Evolutionary conservation across 2,797 vertebrate genomes (phyloP).

Genomic region (Amblyraja radiata): DNA sequence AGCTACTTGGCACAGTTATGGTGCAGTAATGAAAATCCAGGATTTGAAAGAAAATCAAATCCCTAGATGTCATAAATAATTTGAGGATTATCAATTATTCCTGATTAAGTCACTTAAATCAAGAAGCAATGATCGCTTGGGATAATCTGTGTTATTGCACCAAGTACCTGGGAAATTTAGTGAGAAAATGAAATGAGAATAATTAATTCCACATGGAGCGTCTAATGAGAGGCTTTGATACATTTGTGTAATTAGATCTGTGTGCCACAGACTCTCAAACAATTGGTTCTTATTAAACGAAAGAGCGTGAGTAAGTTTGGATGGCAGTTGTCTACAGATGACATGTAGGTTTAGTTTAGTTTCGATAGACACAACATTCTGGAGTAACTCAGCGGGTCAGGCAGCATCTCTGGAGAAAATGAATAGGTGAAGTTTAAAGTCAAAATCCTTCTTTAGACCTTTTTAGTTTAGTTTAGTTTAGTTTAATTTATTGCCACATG

Average conservation of each 20-base stretch:
- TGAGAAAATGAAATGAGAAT: conserved; percentile 12
- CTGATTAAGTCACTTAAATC: conserved; percentile 13
- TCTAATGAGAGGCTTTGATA: not conserved
- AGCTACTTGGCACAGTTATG: not conserved
- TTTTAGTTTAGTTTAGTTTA: no score
- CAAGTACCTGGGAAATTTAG: conserved; percentile 13
- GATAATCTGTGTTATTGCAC: not conserved
- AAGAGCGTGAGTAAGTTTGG: not conserved
- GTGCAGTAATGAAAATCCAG: not conserved
- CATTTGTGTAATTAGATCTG: not conserved
- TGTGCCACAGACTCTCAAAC: not conserved
- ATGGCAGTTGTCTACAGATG: not conserved
- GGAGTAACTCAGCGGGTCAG: no score
- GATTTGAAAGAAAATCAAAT: not conserved
- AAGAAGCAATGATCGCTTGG: no score
- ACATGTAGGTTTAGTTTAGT: not conserved
- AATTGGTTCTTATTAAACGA: not conserved
- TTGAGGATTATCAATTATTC: not conserved
- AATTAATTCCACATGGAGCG: conserved; percentile 24
- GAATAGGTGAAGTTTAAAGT: no score
- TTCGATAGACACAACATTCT: not conserved
- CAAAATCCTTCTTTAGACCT: no score
- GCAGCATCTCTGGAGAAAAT: no score
- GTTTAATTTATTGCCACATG: no score
- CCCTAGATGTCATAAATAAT: not conserved